Evolutionary conservation across 2,888 invertebrate species (phyloP).

Genomic region (Ceriagrion tenellum): DNA sequence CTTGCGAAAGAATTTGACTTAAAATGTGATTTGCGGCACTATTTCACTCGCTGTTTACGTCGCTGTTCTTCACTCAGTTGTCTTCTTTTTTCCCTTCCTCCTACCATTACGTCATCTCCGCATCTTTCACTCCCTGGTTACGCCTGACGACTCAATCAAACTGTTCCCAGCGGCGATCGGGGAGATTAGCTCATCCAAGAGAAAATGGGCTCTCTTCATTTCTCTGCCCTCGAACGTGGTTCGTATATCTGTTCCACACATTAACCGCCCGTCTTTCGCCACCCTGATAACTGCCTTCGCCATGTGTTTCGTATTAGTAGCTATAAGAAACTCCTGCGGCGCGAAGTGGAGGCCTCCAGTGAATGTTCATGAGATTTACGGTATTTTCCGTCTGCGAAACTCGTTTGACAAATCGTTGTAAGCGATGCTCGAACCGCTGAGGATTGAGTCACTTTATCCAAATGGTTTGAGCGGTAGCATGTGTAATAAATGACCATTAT

Average conservation of each 20-base stretch:
- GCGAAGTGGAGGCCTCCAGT: not conserved
- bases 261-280: not conserved
- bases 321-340: not conserved
- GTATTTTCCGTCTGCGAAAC: conserved; percentile 10
- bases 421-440: not conserved
- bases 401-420: not conserved
- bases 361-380: not conserved
- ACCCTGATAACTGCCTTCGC: not conserved
- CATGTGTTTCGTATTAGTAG: not conserved
- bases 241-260: not conserved
- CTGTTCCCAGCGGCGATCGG: not conserved
- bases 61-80: not conserved
- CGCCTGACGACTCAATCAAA: not conserved
- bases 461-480: not conserved
- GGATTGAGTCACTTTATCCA: not conserved
- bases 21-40: not conserved
- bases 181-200: not conserved
- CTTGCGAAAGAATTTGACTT: too few relatives aligned
- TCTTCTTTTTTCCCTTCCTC: not conserved
- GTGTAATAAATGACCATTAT: not conserved
- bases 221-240: not conserved
- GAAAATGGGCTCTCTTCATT: not conserved
- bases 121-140: not conserved
- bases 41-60: not conserved
- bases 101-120: not conserved